Conservation (phyloP, 2,113 vertebrate species). For the Peromyscus polionotus region DNA sequence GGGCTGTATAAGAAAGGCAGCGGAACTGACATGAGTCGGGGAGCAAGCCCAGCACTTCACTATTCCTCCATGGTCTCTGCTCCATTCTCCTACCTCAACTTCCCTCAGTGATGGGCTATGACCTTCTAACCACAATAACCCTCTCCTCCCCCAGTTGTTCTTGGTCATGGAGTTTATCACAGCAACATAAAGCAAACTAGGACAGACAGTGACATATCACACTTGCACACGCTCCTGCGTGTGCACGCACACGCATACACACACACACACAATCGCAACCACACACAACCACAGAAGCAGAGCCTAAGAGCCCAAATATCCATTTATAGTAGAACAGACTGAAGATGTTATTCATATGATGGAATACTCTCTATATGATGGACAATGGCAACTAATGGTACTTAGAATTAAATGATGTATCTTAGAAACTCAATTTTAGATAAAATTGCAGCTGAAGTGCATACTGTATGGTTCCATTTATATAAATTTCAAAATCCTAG, state of each 20-base stretch:
- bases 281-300: not conserved
- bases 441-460: not conserved
- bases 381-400: not conserved
- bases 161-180: not conserved
- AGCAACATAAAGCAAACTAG: not conserved
- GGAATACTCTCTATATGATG: not conserved
- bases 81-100: too few relatives aligned
- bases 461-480: not conserved
- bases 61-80: not conserved
- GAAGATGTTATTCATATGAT: not conserved
- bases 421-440: slow-evolving; percentile 39
- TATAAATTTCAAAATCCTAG: not conserved
- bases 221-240: not conserved
- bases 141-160: not conserved
- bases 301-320: not conserved
- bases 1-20: not conserved
- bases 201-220: not conserved
- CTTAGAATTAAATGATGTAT: slow-evolving; percentile 17
- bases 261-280: not conserved
- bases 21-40: not conserved
- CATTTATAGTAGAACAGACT: not conserved
- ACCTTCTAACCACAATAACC: not conserved
- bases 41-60: not conserved
- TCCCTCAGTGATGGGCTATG: not conserved
- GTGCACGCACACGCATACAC: not conserved